A percentile compares a stretch with the other conserved stretches of the same genome.
Conservation (phyloP, 2,888 invertebrate species). For the Megastigmus dorsalis region DNA sequence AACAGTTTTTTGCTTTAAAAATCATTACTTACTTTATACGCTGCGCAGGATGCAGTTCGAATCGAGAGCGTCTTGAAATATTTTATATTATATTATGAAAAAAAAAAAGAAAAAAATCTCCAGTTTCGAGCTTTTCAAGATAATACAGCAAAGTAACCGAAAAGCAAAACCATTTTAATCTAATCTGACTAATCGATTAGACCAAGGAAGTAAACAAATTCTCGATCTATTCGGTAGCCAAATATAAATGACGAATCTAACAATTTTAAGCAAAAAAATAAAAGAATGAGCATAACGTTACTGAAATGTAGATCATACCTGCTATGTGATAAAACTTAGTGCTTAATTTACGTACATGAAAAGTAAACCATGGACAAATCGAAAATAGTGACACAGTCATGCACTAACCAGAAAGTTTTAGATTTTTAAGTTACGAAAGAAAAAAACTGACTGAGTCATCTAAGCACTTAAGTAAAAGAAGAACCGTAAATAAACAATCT, state of each 20-base stretch:
- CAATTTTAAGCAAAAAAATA: conserved; percentile 14
- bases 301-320: conserved; percentile 31
- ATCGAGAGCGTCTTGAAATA: conserved; percentile 16
- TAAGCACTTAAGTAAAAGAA: background rate
- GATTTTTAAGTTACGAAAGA: conserved; percentile 14
- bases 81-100: conserved; percentile 36
- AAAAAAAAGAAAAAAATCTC: too few relatives aligned
- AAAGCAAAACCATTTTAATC: background rate
- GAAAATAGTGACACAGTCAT: background rate
- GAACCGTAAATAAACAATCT: conserved; percentile 10
- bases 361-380: conserved; percentile 2
- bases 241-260: background rate
- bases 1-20: conserved; percentile 15
- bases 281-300: conserved; percentile 3
- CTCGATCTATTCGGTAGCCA: background rate
- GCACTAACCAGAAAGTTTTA: conserved; percentile 6
- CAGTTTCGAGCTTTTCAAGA: conserved; percentile 20
- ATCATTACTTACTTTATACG: conserved; percentile 24
- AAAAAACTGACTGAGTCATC: conserved; percentile 18
- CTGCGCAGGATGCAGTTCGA: conserved; percentile 49
- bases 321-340: conserved; percentile 36
- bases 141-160: conserved; percentile 10
- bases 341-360: conserved; percentile 12
- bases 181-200: background rate
- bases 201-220: background rate